phyloP scores from a whole-genome alignment of 2,797 vertebrate species.

The Mus caroli region DNA sequence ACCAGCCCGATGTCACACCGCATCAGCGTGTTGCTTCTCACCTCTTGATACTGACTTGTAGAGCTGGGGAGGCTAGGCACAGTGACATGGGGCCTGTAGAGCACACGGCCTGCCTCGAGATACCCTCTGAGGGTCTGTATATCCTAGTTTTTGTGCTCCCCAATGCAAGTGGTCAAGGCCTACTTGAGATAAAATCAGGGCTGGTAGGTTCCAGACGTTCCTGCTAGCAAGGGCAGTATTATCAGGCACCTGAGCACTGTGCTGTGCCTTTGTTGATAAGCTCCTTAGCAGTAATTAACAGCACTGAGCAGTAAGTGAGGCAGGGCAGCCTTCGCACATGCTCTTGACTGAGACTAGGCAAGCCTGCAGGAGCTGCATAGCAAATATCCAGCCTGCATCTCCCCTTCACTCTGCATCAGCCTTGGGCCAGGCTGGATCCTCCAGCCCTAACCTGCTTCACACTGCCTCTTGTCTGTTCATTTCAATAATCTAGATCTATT shows the following conservation, averaged over 20 bases:
- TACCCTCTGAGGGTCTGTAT: background rate
- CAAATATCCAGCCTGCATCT: background rate
- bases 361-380: background rate
- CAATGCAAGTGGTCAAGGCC: accelerated
- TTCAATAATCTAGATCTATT: background rate
- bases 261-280: conserved; percentile 10
- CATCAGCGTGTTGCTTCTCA: background rate
- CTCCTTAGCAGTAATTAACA: background rate
- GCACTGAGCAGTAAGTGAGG: background rate
- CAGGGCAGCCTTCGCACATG: accelerated
- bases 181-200: accelerated
- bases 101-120: accelerated
- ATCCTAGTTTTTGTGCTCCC: background rate
- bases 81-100: background rate
- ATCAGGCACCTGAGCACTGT: background rate
- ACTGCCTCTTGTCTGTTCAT: background rate
- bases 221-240: background rate
- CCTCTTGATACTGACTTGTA: background rate
- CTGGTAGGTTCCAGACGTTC: conserved; percentile 24
- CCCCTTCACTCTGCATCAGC: accelerated
- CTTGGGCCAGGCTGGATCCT: background rate
- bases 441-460: accelerated
- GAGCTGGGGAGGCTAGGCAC: background rate
- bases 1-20: background rate
- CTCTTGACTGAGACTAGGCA: background rate